Percentiles rank a stretch among this genome's conserved stretches.
Conservation (phyloP, 2,797 vertebrate genomes). For the Eremophila alpestris region DNA sequence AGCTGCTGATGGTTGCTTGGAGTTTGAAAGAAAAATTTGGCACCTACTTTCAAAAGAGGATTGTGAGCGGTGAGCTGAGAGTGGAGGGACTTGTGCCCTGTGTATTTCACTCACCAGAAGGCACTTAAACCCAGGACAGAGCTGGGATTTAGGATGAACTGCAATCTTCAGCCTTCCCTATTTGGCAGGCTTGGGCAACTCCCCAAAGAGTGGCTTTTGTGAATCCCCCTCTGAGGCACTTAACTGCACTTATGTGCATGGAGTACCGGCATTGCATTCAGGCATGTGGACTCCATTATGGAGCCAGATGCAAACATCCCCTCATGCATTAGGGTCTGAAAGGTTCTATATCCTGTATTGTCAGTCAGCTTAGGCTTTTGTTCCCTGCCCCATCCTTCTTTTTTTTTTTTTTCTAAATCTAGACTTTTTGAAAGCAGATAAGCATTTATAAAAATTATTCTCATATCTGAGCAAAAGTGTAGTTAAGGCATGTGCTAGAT, state of each 20-base stretch:
- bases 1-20: background rate
- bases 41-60: background rate
- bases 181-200: slow-evolving; percentile 19
- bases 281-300: slow-evolving; percentile 20
- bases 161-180: background rate
- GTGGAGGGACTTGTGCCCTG: background rate
- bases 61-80: background rate
- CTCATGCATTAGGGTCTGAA: slow-evolving; percentile 13
- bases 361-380: background rate
- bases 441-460: background rate
- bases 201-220: background rate
- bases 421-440: background rate
- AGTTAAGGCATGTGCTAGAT: background rate
- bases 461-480: background rate
- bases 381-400: background rate
- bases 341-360: background rate
- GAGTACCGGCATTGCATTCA: background rate
- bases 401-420: background rate
- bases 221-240: background rate
- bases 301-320: slow-evolving; percentile 23
- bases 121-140: background rate
- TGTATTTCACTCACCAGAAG: background rate
- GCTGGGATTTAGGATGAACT: background rate
- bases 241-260: background rate
- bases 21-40: background rate